Evolutionary conservation across 2,888 invertebrate genomes (phyloP).

Genomic region (Punctoribates punctum): DNA sequence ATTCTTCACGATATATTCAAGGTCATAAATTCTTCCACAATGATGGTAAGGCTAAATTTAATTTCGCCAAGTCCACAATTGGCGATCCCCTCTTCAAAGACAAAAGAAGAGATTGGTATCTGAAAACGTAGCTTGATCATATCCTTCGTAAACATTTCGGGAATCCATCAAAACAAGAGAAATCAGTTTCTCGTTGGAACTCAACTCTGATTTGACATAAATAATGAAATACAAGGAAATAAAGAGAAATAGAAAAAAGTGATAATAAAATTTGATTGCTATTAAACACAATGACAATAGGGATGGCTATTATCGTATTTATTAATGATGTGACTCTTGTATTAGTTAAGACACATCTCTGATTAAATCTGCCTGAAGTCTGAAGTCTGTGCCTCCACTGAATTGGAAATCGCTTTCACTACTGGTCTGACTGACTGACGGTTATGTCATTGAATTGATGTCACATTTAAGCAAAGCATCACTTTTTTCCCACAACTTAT

Average conservation of each 20-base stretch:
- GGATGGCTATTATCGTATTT: constrained; percentile 18
- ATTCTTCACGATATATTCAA: too few species aligned
- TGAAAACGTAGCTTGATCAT: not conserved
- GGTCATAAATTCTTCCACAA: too few species aligned
- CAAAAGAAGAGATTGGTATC: too few species aligned
- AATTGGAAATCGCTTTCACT: not conserved
- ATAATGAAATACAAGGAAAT: constrained; percentile 33
- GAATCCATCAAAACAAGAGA: not conserved
- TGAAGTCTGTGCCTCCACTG: too few species aligned
- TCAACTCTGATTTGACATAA: constrained; percentile 19
- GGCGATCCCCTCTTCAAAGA: too few species aligned
- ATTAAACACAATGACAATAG: constrained; percentile 28
- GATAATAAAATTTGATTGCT: constrained; percentile 32
- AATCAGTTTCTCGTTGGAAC: not conserved
- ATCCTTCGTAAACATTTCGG: not conserved
- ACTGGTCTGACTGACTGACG: not conserved
- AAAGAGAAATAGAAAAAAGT: not conserved
- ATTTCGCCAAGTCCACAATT: too few species aligned
- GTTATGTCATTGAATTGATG: constrained; percentile 36
- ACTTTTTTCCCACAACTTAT: not conserved
- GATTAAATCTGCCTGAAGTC: not conserved
- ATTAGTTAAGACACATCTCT: constrained; percentile 31
- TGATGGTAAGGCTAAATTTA: too few species aligned
- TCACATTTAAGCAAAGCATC: not conserved
- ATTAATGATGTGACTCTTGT: constrained; percentile 22